Conservation (phyloP, 2,888 invertebrate genomes). For the Andrena trimmerana region DNA sequence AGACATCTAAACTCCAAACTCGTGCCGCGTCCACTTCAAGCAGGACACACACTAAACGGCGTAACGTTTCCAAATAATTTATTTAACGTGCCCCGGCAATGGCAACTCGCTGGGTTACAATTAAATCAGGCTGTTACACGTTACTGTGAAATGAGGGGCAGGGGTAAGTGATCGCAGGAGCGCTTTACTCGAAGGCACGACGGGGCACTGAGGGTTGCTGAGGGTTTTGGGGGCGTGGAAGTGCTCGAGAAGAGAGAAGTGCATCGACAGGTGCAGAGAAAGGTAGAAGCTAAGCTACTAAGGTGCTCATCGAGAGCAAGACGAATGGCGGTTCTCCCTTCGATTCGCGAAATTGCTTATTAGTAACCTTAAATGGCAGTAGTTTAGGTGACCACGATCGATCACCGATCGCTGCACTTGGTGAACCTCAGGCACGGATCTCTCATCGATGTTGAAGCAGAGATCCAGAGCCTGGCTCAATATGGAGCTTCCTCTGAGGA, state of each 20-base stretch:
- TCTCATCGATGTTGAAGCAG: neutral
- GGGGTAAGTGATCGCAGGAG: conserved; percentile 37
- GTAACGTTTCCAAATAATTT: conserved; percentile 66
- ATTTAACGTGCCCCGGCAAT: conserved; percentile 57
- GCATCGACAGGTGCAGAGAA: conserved; percentile 1
- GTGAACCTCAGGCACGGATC: conserved; percentile 20
- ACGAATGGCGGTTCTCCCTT: conserved; percentile 29
- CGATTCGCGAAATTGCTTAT: conserved; percentile 7
- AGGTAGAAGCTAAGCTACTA: neutral
- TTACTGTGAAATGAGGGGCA: conserved; percentile 24
- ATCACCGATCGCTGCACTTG: conserved; percentile 13
- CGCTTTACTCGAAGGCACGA: conserved; percentile 31
- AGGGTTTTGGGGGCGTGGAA: neutral
- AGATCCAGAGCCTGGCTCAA: neutral
- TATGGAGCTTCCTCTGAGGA: neutral
- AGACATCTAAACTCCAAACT: no score
- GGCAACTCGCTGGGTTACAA: conserved; percentile 60
- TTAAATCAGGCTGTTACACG: conserved; percentile 51
- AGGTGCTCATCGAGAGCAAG: conserved; percentile 44
- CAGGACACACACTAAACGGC: conserved; percentile 9
- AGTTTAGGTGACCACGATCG: conserved; percentile 32
- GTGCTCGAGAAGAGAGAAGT: neutral
- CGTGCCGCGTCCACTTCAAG: neutral
- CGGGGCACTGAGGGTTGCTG: conserved; percentile 1
- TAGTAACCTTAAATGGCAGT: conserved; percentile 56